A percentile compares a stretch with the other conserved stretches of the same genome.
These are phyloP conservation scores for Meganola albula DNA, from an alignment of 2,888 invertebrate genomes.

Conservation along the genomic window DNA sequence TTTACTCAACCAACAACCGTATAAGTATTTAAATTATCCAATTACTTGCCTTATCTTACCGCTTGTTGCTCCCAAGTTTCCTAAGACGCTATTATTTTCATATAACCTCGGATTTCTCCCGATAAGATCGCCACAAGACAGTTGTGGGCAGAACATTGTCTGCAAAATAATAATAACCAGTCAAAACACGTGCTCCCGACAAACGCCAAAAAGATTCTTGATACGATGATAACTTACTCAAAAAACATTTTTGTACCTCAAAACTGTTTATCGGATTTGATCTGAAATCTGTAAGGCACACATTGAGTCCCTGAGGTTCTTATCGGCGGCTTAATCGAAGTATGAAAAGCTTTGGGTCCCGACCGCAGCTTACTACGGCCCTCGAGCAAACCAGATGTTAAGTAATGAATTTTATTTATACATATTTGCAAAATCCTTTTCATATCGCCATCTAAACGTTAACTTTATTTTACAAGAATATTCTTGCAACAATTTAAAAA, in stretches of 20 bases:
- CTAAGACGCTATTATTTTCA: no score
- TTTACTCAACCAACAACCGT: no score
- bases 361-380: conserved; percentile 43
- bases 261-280: conserved; percentile 71
- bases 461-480: no score
- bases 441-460: no score
- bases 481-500: no score
- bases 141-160: conserved; percentile 27
- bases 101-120: conserved; percentile 42
- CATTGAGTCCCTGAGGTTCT: conserved; percentile 64
- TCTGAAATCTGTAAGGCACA: conserved; percentile 73
- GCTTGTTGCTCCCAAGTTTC: conserved; percentile 22
- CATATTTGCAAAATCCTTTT: no score
- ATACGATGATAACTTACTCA: conserved; percentile 53
- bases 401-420: conserved; percentile 31
- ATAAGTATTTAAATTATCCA: no score
- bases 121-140: conserved; percentile 41
- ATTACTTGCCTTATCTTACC: no score
- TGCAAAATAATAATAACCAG: conserved; percentile 50
- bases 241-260: conserved; percentile 57
- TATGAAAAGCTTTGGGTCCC: conserved; percentile 54
- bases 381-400: conserved; percentile 49
- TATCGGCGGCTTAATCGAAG: conserved; percentile 66
- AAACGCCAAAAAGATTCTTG: conserved; percentile 37
- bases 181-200: conserved; percentile 66